A percentile compares a stretch with the other conserved stretches of the same genome.
These are phyloP conservation scores for Phrynocephalus versicolor DNA, from an alignment of 2,113 vertebrate species.

Conservation along the genomic window DNA sequence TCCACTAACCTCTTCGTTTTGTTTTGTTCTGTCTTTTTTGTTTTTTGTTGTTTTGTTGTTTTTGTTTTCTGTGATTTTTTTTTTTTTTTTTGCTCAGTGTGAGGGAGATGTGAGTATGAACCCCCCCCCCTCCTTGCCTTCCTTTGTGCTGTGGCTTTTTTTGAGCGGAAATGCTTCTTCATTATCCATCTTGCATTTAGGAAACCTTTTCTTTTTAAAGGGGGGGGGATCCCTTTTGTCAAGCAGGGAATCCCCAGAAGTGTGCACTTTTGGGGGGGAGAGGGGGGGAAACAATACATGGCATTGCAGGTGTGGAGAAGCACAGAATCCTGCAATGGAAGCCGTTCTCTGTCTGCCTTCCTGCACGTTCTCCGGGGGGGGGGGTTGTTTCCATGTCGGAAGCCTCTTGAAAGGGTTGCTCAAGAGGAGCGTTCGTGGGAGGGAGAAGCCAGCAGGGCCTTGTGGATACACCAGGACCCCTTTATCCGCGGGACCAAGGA, in stretches of 20 bases:
- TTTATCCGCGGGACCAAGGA: not conserved
- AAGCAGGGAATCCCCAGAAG: not conserved
- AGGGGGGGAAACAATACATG: too few species aligned
- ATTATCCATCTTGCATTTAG: conserved; percentile 50
- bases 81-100: conserved; percentile 87
- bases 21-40: conserved; percentile 70
- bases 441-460: not conserved
- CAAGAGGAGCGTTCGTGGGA: conserved; percentile 6
- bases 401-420: conserved; percentile 70
- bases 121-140: too few species aligned
- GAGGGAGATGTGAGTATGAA: conserved; percentile 95
- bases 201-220: not conserved
- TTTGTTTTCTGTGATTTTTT: conserved; percentile 37
- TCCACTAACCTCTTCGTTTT: conserved; percentile 74
- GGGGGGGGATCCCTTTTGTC: not conserved
- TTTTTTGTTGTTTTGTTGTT: conserved; percentile 73
- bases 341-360: not conserved
- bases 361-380: conserved; percentile 33
- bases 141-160: conserved; percentile 70
- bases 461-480: not conserved
- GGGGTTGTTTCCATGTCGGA: conserved; percentile 4
- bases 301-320: not conserved
- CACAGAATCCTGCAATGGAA: not conserved
- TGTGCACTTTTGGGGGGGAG: conserved; percentile 16
- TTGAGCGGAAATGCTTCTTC: conserved; percentile 53